These are phyloP conservation scores for Labeo catla DNA, from an alignment of 2,113 vertebrate species.

Conservation along the genomic window DNA sequence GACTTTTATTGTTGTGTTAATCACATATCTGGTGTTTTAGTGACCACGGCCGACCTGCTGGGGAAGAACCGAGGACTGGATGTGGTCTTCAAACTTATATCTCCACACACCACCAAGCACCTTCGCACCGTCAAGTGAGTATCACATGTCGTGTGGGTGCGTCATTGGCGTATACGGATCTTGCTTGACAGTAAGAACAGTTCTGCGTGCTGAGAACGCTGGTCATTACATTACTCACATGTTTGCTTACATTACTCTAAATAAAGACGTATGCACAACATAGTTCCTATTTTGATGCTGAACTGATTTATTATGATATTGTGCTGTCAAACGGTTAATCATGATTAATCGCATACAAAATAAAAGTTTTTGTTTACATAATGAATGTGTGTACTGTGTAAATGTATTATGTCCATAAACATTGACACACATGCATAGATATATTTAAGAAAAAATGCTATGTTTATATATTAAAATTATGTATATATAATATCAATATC, in stretches of 20 bases:
- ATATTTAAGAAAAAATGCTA: no score
- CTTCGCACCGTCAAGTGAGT: constrained; percentile 84
- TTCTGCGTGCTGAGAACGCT: background rate
- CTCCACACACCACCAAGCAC: constrained; percentile 78
- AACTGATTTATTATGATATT: background rate
- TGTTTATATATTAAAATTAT: no score
- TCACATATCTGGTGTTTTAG: constrained; percentile 69
- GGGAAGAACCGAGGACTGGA: constrained; percentile 87
- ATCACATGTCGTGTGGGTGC: constrained; percentile 14
- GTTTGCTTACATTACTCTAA: background rate
- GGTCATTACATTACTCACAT: background rate
- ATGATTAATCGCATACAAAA: no score
- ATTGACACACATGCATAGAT: no score
- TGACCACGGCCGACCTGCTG: constrained; percentile 80
- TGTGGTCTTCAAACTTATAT: constrained; percentile 83
- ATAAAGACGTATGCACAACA: background rate
- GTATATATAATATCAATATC: no score
- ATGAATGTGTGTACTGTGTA: no score
- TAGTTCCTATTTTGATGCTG: background rate
- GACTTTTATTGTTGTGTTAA: constrained; percentile 8
- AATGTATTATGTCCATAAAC: no score
- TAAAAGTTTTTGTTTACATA: no score
- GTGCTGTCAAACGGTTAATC: no score
- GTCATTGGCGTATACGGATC: background rate
- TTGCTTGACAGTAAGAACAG: background rate